A percentile compares a stretch with the other conserved stretches of the same genome.
phyloP scores from a whole-genome alignment of 2,797 vertebrate genomes.

The Perodicticus potto region DNA sequence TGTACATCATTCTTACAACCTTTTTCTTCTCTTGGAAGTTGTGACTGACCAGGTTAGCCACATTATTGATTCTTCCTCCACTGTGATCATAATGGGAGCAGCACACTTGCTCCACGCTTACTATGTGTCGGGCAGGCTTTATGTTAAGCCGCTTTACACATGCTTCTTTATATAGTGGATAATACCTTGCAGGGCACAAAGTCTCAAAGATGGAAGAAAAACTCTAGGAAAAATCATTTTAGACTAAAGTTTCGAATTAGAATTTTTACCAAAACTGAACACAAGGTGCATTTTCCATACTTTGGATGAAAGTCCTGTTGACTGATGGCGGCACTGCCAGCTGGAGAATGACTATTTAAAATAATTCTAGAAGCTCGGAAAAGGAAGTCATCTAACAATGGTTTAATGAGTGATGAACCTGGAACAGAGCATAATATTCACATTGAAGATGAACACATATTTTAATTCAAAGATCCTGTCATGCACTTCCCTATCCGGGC shows the following conservation, averaged over 20 bases:
- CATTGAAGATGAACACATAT: slow-evolving; percentile 67
- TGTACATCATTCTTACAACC: background rate
- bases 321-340: slow-evolving; percentile 93
- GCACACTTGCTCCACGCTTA: background rate
- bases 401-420: slow-evolving; percentile 98
- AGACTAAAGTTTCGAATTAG: slow-evolving; percentile 79
- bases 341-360: slow-evolving; percentile 97
- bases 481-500: slow-evolving; percentile 30
- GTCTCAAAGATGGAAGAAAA: slow-evolving; percentile 70
- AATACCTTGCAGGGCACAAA: slow-evolving; percentile 55
- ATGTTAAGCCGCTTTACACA: slow-evolving; percentile 4
- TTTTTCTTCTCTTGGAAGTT: background rate
- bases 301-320: slow-evolving; percentile 99
- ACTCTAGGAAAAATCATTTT: slow-evolving; percentile 65
- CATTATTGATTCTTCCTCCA: background rate
- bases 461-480: slow-evolving; percentile 62
- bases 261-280: slow-evolving; percentile 85
- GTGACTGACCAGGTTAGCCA: background rate
- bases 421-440: slow-evolving; percentile 84
- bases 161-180: background rate
- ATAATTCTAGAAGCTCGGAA: slow-evolving; percentile 99
- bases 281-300: slow-evolving; percentile 89
- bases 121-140: background rate
- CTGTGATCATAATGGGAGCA: background rate
- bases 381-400: slow-evolving; percentile 98